phyloP scores from a whole-genome alignment of 2,888 invertebrate species.

The Thyatira batis region DNA sequence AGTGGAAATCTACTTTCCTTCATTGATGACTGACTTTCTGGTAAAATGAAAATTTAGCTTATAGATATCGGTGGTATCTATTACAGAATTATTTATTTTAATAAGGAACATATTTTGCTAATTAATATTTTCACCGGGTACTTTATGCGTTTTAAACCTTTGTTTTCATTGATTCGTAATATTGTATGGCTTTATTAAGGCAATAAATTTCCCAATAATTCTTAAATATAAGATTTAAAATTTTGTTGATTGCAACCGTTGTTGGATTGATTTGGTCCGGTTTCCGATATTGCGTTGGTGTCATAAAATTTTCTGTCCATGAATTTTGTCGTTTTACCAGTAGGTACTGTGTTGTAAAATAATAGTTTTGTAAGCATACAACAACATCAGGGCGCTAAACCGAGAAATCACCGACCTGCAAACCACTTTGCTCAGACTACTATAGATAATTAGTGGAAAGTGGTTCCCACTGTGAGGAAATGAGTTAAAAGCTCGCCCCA shows the following conservation, averaged over 20 bases:
- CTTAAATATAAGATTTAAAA: not conserved
- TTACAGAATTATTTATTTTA: too few species aligned
- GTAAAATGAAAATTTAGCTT: conserved; percentile 23
- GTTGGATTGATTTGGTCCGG: not conserved
- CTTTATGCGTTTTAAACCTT: too few species aligned
- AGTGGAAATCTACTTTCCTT: conserved; percentile 53
- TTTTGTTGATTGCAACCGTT: not conserved
- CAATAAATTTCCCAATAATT: not conserved
- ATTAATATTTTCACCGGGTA: too few species aligned
- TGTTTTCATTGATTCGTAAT: too few species aligned
- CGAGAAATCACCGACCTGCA: conserved; percentile 47
- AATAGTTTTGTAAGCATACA: not conserved
- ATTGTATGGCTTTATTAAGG: too few species aligned
- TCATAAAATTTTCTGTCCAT: not conserved
- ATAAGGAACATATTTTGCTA: too few species aligned
- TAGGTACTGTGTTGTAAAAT: not conserved
- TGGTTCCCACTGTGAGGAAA: conserved; percentile 40
- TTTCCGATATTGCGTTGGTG: not conserved
- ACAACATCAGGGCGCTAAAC: conserved; percentile 30
- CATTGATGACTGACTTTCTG: conserved; percentile 34
- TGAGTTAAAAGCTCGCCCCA: conserved; percentile 41
- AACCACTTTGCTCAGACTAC: conserved; percentile 54
- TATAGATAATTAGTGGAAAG: conserved; percentile 57
- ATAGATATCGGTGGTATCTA: too few species aligned
- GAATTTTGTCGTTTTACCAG: not conserved